Conservation (phyloP, 2,113 vertebrate species). For the Irena cyanogastra region DNA sequence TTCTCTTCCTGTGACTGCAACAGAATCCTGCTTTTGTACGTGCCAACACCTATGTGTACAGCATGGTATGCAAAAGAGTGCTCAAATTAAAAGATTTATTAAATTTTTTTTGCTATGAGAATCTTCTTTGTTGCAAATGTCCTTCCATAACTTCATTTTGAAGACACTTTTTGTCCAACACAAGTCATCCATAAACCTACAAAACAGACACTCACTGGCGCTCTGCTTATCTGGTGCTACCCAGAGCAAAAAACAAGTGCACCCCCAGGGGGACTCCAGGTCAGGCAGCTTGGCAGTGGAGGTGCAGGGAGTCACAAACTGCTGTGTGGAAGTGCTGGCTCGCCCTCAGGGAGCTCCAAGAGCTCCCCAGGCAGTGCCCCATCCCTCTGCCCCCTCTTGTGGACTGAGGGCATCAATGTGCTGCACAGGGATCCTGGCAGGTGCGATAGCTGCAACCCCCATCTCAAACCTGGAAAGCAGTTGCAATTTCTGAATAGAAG, state of each 20-base stretch:
- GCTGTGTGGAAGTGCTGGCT: background rate
- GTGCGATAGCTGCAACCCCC: fast-evolving
- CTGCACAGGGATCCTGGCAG: background rate
- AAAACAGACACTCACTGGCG: background rate
- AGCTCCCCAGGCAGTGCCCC: fast-evolving
- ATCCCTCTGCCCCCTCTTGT: fast-evolving
- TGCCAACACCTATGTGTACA: background rate
- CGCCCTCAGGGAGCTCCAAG: background rate
- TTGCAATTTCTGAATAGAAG: background rate
- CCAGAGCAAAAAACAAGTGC: background rate
- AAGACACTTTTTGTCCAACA: background rate
- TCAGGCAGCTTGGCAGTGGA: background rate
- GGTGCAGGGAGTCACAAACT: background rate
- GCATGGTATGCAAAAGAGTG: background rate
- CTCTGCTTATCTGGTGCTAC: background rate
- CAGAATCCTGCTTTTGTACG: conserved; percentile 5
- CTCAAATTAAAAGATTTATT: conserved; percentile 21
- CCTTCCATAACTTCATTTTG: background rate
- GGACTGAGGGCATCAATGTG: background rate
- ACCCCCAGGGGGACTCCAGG: fast-evolving
- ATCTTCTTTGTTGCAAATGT: background rate
- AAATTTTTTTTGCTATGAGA: background rate
- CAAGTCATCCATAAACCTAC: background rate
- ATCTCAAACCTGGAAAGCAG: background rate
- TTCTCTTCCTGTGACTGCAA: conserved; percentile 4